A percentile compares a stretch with the other conserved stretches of the same genome.
Evolutionary conservation across 1,140 invertebrate genomes (phyloP).

Genomic region (Semibalanus balanoides): DNA sequence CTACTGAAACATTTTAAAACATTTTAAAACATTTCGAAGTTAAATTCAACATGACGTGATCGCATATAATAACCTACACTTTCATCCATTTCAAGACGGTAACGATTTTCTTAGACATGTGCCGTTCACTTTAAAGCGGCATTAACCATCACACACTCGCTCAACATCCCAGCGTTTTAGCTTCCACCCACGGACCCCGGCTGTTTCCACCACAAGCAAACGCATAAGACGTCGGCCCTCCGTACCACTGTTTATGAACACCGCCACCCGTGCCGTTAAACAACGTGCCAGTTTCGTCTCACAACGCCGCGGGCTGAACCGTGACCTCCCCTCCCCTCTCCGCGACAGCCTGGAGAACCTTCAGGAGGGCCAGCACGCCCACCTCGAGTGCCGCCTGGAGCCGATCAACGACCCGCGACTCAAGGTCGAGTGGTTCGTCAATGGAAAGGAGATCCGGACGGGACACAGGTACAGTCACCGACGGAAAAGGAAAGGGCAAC

Average conservation of each 20-base stretch:
- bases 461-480: slow-evolving; percentile 30
- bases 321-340: slow-evolving; percentile 19
- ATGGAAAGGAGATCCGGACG: slow-evolving; percentile 58
- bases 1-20: neutral
- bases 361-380: slow-evolving; percentile 79
- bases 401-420: slow-evolving; percentile 90
- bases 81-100: neutral
- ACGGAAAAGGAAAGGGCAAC: too few species aligned
- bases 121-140: too few species aligned
- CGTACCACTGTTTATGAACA: too few species aligned
- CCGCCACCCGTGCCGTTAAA: too few species aligned
- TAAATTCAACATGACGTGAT: too few species aligned
- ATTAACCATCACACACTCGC: too few species aligned
- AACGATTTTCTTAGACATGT: too few species aligned
- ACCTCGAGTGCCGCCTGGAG: slow-evolving; percentile 88
- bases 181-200: too few species aligned
- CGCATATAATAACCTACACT: neutral
- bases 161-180: too few species aligned
- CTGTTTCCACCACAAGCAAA: too few species aligned
- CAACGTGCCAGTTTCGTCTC: too few species aligned
- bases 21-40: neutral
- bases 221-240: too few species aligned
- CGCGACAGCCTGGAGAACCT: slow-evolving; percentile 65
- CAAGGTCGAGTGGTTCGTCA: slow-evolving; percentile 89
- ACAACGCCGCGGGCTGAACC: neutral